A percentile compares a stretch with the other conserved stretches of the same genome.
phyloP scores from a whole-genome alignment of 2,113 vertebrate species.

The Pterophyllum scalare region DNA sequence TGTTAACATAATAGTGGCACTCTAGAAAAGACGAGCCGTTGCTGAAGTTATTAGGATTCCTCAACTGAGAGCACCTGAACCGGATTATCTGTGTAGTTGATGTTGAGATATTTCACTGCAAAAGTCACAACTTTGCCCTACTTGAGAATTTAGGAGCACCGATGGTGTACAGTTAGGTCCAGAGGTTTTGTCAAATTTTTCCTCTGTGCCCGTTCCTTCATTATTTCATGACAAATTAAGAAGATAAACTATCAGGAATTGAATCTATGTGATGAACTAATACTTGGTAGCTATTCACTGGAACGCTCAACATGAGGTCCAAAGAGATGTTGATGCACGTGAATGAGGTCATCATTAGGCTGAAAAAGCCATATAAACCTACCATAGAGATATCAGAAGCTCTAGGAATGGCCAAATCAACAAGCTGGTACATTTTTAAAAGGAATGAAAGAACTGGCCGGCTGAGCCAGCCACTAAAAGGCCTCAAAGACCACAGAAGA shows the following conservation, averaged over 20 bases:
- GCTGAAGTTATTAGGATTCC: not conserved
- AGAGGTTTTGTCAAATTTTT: not conserved
- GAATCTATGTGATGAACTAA: too few relatives aligned
- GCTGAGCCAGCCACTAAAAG: not conserved
- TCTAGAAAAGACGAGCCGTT: not conserved
- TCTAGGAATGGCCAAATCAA: not conserved
- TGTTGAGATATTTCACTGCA: not conserved
- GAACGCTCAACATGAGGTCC: too few relatives aligned
- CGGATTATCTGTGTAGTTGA: not conserved
- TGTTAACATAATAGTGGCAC: not conserved
- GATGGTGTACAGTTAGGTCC: not conserved
- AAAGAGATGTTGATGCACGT: not conserved
- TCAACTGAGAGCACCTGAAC: not conserved
- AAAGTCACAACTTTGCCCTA: not conserved
- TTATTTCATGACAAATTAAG: too few relatives aligned
- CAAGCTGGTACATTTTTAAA: not conserved
- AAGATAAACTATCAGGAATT: too few relatives aligned
- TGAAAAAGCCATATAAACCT: not conserved
- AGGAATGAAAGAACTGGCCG: accelerated
- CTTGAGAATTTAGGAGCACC: too few relatives aligned
- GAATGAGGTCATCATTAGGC: too few relatives aligned
- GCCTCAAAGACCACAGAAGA: not conserved
- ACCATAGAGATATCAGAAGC: too few relatives aligned
- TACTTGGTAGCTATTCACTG: too few relatives aligned
- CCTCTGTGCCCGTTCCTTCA: not conserved